phyloP scores from a whole-genome alignment of 1,140 invertebrate species.

The Adelges cooleyi region DNA sequence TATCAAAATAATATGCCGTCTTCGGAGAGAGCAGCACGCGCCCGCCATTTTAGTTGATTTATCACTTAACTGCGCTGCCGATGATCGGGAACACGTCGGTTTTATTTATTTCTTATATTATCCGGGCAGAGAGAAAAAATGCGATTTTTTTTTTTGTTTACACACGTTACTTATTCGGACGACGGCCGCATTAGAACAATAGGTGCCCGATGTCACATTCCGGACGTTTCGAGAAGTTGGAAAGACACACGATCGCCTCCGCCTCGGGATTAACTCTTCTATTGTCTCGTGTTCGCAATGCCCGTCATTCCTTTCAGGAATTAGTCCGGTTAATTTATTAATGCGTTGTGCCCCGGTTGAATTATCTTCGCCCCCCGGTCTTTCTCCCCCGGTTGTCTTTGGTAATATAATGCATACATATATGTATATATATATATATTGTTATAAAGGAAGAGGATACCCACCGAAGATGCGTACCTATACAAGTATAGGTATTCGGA shows the following conservation, averaged over 20 bases:
- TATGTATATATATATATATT: too few relatives aligned
- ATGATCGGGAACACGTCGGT: neutral
- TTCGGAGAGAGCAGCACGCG: neutral
- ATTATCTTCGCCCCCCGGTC: neutral
- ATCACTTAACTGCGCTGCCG: neutral
- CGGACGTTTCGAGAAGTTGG: conserved; percentile 13
- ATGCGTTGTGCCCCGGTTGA: conserved; percentile 2
- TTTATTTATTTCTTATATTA: neutral
- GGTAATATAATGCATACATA: too few relatives aligned
- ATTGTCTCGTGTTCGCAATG: neutral
- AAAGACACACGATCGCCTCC: conserved; percentile 11
- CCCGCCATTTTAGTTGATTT: conserved; percentile 8
- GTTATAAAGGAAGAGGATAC: too few relatives aligned
- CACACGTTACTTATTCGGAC: neutral
- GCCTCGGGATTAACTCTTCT: conserved; percentile 13
- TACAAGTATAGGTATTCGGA: too few relatives aligned
- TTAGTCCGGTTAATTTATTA: conserved; percentile 28
- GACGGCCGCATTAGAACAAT: conserved; percentile 1
- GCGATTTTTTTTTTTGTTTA: neutral
- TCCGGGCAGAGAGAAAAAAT: too few relatives aligned
- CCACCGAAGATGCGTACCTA: too few relatives aligned
- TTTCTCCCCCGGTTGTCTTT: too few relatives aligned
- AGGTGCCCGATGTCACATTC: conserved; percentile 18
- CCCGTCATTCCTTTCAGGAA: conserved; percentile 14
- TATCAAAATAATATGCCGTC: too few relatives aligned